Evolutionary conservation across 2,888 invertebrate species (phyloP).

Genomic region (Dichetophora obliterata): DNA sequence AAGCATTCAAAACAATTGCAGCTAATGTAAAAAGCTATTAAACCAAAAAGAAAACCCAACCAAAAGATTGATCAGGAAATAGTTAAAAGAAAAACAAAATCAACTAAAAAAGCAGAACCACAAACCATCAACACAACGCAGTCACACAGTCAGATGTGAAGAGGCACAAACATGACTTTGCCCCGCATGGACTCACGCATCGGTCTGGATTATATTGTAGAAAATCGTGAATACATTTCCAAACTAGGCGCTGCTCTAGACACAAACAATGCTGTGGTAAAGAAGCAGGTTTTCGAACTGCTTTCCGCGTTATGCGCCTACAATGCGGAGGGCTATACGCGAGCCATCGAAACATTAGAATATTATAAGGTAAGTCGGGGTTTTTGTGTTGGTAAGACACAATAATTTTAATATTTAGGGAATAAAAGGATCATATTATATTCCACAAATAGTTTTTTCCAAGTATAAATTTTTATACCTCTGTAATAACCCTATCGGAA

Average conservation of each 20-base stretch:
- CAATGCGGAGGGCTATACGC: slow-evolving; percentile 88
- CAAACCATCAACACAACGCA: background rate
- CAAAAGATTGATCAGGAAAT: slow-evolving; percentile 6
- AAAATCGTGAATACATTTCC: slow-evolving; percentile 91
- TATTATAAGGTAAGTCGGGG: slow-evolving; percentile 84
- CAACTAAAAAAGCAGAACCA: background rate
- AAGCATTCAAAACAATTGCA: background rate
- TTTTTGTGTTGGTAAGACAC: background rate
- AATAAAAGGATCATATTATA: too few species aligned
- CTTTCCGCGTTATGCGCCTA: slow-evolving; percentile 95
- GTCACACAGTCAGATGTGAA: slow-evolving; percentile 41
- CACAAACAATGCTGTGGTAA: slow-evolving; percentile 89
- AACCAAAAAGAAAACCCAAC: background rate
- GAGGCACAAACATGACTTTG: slow-evolving; percentile 41
- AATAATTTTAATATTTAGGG: background rate
- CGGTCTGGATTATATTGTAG: slow-evolving; percentile 94
- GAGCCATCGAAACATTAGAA: slow-evolving; percentile 91
- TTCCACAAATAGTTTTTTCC: too few species aligned
- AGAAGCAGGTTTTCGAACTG: slow-evolving; percentile 96
- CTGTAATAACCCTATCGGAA: too few species aligned
- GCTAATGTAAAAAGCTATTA: background rate
- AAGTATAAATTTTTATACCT: too few species aligned
- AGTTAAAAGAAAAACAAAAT: background rate
- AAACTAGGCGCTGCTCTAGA: slow-evolving; percentile 94
- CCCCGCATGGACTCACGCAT: slow-evolving; percentile 88